These are phyloP conservation scores for Semotilus atromaculatus DNA, from an alignment of 2,797 vertebrate species.

Conservation along the genomic window DNA sequence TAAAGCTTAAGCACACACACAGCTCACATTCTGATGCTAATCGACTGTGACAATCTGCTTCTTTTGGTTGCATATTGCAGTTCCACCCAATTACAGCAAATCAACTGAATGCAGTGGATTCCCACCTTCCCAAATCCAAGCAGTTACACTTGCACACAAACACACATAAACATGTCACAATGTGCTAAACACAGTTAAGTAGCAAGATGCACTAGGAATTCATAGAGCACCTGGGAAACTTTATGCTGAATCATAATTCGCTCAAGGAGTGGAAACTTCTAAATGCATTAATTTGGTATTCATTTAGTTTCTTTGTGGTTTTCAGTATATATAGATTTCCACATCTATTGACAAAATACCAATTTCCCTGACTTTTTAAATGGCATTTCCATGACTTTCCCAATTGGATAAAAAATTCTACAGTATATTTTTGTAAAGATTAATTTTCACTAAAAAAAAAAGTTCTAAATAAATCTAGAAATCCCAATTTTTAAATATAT, in stretches of 20 bases:
- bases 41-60: constrained; percentile 81
- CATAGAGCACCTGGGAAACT: not conserved
- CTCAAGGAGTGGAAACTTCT: not conserved
- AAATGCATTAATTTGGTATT: not conserved
- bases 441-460: too few relatives aligned
- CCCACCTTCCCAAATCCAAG: not conserved
- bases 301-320: not conserved
- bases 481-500: not conserved
- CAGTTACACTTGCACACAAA: constrained; percentile 31
- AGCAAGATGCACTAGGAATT: not conserved
- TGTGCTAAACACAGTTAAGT: constrained; percentile 2
- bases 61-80: constrained; percentile 81
- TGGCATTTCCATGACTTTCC: not conserved
- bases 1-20: constrained; percentile 80
- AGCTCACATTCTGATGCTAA: constrained; percentile 80
- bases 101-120: constrained; percentile 38
- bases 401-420: not conserved
- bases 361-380: not conserved
- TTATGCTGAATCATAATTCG: not conserved
- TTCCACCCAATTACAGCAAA: constrained; percentile 79
- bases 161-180: not conserved
- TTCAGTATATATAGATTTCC: not conserved
- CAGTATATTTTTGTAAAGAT: too few relatives aligned
- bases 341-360: not conserved
- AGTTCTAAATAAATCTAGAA: not conserved